phyloP scores from a whole-genome alignment of 30 jellyfish, hydroid and myxozoan genomes.

The Rhopilema esculentum region DNA sequence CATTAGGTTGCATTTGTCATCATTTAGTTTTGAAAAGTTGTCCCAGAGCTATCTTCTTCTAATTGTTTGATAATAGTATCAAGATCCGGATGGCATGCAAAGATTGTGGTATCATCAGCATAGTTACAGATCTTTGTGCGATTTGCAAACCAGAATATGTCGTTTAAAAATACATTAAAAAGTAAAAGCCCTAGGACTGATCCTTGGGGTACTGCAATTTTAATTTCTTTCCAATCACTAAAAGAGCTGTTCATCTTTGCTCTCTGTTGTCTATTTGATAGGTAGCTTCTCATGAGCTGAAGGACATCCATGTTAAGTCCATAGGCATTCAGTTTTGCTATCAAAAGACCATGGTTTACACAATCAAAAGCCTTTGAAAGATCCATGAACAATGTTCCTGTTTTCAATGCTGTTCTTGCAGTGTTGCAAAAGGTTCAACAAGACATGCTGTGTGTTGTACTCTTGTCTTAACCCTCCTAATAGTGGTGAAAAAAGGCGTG shows the following conservation, averaged over 20 bases:
- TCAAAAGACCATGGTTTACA: no score
- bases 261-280: no score
- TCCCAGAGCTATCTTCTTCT: constrained; percentile 30
- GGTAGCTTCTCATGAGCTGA: no score
- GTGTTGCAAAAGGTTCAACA: constrained; percentile 1
- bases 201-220: constrained; percentile 21
- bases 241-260: no score
- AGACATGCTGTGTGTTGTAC: constrained; percentile 16
- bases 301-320: no score
- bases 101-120: constrained; percentile 53
- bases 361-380: no score
- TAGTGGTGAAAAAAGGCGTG: constrained; percentile 10
- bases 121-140: constrained; percentile 28
- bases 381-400: not conserved
- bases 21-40: constrained; percentile 27
- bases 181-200: constrained; percentile 25
- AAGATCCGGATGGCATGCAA: constrained; percentile 59
- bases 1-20: constrained; percentile 24
- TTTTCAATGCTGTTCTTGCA: constrained; percentile 17
- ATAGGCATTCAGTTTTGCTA: no score
- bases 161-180: not conserved
- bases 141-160: constrained; percentile 4
- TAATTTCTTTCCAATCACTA: not conserved
- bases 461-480: constrained; percentile 31
- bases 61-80: constrained; percentile 33